Conservation (phyloP, 2,113 vertebrate species). For the Psephotus haematonotus region DNA sequence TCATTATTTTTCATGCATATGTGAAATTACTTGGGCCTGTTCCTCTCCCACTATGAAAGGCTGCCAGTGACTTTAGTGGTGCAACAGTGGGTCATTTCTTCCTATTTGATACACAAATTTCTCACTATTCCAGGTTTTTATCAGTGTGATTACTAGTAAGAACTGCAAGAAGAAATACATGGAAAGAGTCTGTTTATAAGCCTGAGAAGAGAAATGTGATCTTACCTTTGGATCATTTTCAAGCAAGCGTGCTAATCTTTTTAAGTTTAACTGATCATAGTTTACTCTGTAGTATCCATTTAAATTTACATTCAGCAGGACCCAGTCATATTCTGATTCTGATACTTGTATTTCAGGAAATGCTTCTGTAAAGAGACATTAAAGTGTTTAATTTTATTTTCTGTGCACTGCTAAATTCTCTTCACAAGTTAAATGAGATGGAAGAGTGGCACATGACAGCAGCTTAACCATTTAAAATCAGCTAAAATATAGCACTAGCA, state of each 20-base stretch:
- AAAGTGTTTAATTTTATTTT: not conserved
- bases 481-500: not conserved
- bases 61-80: not conserved
- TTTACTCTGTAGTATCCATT: constrained; percentile 80
- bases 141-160: not conserved
- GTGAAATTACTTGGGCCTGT: not conserved
- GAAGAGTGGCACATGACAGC: not conserved
- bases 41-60: not conserved
- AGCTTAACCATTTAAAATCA: not conserved
- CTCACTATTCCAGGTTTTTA: not conserved
- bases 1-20: not conserved
- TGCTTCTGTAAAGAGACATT: constrained; percentile 62
- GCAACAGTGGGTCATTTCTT: not conserved
- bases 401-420: not conserved
- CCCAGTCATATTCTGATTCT: constrained; percentile 75
- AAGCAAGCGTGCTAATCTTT: constrained; percentile 71
- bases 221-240: constrained; percentile 77
- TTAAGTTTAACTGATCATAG: constrained; percentile 76
- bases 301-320: constrained; percentile 79
- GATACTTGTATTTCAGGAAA: constrained; percentile 77
- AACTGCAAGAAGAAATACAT: not conserved
- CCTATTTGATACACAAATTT: not conserved
- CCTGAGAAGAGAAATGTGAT: not conserved
- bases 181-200: not conserved
- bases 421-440: not conserved